Base-by-base conservation (phyloP, 92 coral and sea anemone genomes). In the Palythoa grandis region DNA sequence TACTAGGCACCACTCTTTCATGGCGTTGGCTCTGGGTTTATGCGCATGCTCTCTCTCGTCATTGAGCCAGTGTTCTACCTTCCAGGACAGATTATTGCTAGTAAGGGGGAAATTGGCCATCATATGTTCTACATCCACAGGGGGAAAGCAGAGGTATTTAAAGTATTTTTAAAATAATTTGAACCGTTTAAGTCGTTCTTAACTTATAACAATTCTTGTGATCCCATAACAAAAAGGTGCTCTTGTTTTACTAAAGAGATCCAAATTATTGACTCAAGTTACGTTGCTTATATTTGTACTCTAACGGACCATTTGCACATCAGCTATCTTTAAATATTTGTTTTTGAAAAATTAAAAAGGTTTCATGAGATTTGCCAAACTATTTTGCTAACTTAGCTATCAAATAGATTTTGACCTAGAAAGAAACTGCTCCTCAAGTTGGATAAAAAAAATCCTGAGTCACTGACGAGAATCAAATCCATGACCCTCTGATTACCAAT, bases 111-210 rank as follows among this genome's bases (percentile, higher is more conserved):
- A 61, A 92, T 92, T 54, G 98, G 95, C 0, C 95, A 90, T 68
- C 93, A 92, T 79, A 94, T 94, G 98, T 94, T 88, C 71, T 94
- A 92, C 88, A 88, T 94, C 47, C 98, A 94, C 85, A 86, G 90
- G 17, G 98, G 98, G n/a, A 89, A 87, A 52, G 98, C 89, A 70
- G 98, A 94, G 86, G 98, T 94, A 78, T 38, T 14, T 29, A 5
- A 14, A 9, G 15, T 4, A 2, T 24, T 48, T 5, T 15, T 20
- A 43, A 5, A n/a, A 2, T 65, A 6, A 25, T 12, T 12, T 69
- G 74, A 10, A 23, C 37, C 4, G 1, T 25, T 19, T 17, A 63
- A 16, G 61, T n/a, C 2, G 7, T 1, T 63, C 19, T 63, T n/a
- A 63, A 3, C 11, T 20, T 23, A 23, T 6, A 17, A 8, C 69